Conservation (phyloP, 35 echinoderm and acorn worm genomes). For the Eucidaris tribuloides region DNA sequence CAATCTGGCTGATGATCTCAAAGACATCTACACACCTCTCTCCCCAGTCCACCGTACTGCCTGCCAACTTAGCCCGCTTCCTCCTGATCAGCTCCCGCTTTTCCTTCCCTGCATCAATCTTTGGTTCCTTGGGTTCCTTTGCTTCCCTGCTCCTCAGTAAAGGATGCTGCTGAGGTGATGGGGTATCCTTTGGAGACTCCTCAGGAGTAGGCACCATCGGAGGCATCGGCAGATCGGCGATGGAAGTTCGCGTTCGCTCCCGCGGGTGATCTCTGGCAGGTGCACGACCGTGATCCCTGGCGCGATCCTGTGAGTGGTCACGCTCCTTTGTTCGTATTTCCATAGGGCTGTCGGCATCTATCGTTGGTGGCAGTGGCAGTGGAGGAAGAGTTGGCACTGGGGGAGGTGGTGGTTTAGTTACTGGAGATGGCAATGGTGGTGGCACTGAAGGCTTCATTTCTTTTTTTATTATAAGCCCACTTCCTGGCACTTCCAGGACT, state of each 20-base stretch:
- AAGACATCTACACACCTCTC: constrained; percentile 92
- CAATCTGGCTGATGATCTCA: constrained; percentile 89
- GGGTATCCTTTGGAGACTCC: constrained; percentile 12
- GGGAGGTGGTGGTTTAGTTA: constrained; percentile 21
- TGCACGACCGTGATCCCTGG: too few relatives aligned
- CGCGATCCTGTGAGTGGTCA: not conserved
- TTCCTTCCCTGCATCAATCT: constrained; percentile 7
- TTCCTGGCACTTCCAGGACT: constrained; percentile 41
- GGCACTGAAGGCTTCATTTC: constrained; percentile 52
- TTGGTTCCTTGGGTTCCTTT: constrained; percentile 11
- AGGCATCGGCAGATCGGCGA: constrained; percentile 77
- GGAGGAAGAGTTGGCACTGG: constrained; percentile 39
- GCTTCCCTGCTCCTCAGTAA: not conserved
- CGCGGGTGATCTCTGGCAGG: too few relatives aligned
- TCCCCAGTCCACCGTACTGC: constrained; percentile 65
- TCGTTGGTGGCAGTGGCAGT: constrained; percentile 65
- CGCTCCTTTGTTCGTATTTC: constrained; percentile 21
- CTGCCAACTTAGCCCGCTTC: constrained; percentile 62
- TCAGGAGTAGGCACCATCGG: constrained; percentile 46
- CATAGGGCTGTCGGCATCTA: constrained; percentile 46
- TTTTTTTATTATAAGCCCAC: constrained; percentile 76
- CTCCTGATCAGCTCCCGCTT: constrained; percentile 60
- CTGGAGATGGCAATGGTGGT: constrained; percentile 14
- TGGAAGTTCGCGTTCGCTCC: constrained; percentile 23
- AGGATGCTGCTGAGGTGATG: constrained; percentile 35